Base-by-base conservation (phyloP, 1,140 invertebrate genomes). In the Euura lappo region DNA sequence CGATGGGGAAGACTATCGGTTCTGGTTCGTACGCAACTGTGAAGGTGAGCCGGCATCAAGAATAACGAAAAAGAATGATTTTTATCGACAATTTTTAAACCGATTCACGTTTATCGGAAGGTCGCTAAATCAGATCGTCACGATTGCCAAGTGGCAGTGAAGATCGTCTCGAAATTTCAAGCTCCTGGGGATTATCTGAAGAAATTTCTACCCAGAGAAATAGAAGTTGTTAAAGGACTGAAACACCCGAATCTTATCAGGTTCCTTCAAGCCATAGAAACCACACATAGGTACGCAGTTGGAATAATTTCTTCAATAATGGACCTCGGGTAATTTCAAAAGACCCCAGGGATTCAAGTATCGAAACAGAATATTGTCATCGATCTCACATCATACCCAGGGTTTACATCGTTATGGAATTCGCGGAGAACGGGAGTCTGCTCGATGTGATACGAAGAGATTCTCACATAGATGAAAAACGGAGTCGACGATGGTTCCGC, bases 151-250 rank as follows among this genome's bases (percentile, higher is more conserved):
- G 94, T 97, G 44, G 95, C 95, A n/a, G 90, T 96, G 46, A 97
- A 97, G 90, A 96, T 96, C 70, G 93, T 97, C 65, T 94, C 93
- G 43, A 96, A 96, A 86, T 92, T 92, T 76, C 93, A 93, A 84
- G 93, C 94, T 1, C 93, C 94, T 2, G 86, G 91, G n/a, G 94
- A 96, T 82, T 96, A 94, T 82, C 85, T 96, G 5, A 91, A 91
- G 75, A 96, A 95, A 88, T 97, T 96, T 86, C 84, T 96, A n/a
- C 94, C 95, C 0, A 89, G 95, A 71, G 95, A 96, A 89, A 94
- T 96, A 65, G 93, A 95, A 83, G 92, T 95, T 6, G 93, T 95
- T 0, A 94, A 93, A 87, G 92, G 93, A 42, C 81, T 97, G 43
- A 92, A 91, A 77, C 95, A 96, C 88, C 91, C 93, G 45, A 93